Conservation (phyloP, 2,113 vertebrate genomes). For the Cygnus buccinator region DNA sequence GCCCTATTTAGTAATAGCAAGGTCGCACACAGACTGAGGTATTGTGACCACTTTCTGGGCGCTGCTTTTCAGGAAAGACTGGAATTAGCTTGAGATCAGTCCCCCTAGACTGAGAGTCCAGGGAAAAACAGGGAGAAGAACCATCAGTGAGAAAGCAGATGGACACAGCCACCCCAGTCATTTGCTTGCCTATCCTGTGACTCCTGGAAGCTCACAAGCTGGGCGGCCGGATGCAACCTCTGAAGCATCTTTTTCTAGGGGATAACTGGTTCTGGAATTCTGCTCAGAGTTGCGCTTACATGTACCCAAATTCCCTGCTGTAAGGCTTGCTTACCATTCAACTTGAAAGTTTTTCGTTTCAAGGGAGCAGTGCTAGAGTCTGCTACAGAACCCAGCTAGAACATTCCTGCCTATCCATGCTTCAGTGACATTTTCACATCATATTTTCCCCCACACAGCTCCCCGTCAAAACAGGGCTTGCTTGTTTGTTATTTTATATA, state of each 20-base stretch:
- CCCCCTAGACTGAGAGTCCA: not conserved
- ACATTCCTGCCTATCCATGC: not conserved
- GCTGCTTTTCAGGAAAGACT: not conserved
- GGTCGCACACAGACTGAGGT: not conserved
- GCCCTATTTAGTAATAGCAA: not conserved
- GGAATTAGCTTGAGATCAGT: not conserved
- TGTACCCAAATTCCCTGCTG: not conserved
- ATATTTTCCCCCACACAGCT: not conserved
- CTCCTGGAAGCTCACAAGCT: not conserved
- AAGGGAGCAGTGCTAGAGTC: not conserved
- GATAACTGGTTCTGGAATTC: not conserved
- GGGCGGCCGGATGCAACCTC: not conserved
- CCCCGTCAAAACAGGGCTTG: not conserved
- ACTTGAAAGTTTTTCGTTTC: not conserved
- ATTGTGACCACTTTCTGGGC: not conserved
- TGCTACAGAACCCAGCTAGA: not conserved
- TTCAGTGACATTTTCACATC: not conserved
- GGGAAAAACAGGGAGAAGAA: not conserved
- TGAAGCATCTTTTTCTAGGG: not conserved
- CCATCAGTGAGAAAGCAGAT: not conserved
- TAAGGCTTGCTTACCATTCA: not conserved
- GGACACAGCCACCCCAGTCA: not conserved
- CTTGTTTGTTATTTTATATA: not conserved
- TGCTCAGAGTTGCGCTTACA: fast-evolving
- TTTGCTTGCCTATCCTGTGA: not conserved